Base-by-base conservation (phyloP, 2,888 invertebrate genomes). In the Cyclophora albipunctata region DNA sequence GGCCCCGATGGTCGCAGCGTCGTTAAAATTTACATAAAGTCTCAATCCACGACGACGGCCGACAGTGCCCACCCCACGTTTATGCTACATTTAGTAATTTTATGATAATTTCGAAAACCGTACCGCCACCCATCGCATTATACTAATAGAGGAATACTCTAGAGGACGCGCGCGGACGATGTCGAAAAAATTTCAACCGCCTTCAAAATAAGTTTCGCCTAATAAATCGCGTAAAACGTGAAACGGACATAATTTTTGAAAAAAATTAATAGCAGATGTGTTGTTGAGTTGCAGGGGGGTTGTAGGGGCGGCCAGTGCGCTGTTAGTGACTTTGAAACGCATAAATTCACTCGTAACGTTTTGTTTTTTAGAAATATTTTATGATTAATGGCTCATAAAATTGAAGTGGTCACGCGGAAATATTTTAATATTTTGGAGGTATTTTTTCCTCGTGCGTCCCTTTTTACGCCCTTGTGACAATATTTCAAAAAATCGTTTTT, bases 11-110 rank as follows among this genome's bases (percentile, higher is more conserved):
- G 88, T 87, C 88, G 86, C 87, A 78, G 84, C 83, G 85, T 86
- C 88, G 88, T 88, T 88, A 88, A 87, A 87, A 88, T 88, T 88
- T 88, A 88, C 88, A 88, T 88, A 88, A 88, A 87, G 88, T 88
- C 88, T 88, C 87, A 87, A 88, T 88, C 87, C 87, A 80, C 84
- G 73, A 73, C 81, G 81, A 67, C 81, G 78, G 73, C 77, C 78
- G 72, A 71, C 75, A 75, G 81, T 82, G 83, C 78, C 86, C 85
- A 79, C 87, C 86, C 87, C 80, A 81, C 85, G 81, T 84, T 86
- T 81, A 88, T 87, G 88, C 88, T 87, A 88, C 88, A 88, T 88
- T 88, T 88, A 88, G 88, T 88, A 88, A 88, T 88, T 88, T 88
- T 88, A 88, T 88, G 88, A 88, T 88, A 88, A 88, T 88, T 88